These are phyloP conservation scores for Ruditapes philippinarum DNA, from an alignment of 1,140 invertebrate genomes.

Conservation along the genomic window DNA sequence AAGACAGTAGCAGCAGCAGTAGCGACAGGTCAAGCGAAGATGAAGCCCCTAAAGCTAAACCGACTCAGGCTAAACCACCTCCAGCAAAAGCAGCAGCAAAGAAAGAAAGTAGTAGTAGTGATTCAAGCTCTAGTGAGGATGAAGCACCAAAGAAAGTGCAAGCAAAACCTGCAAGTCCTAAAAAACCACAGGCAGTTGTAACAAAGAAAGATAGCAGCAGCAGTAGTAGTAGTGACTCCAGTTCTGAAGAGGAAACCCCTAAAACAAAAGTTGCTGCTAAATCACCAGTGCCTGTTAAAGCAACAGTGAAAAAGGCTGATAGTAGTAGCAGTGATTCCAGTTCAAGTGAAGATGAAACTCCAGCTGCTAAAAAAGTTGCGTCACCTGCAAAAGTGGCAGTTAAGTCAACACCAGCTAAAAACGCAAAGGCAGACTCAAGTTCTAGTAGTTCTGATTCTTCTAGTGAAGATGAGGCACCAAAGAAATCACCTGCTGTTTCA, in stretches of 20 bases:
- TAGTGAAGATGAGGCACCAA: conserved; percentile 43
- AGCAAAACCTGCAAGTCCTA: conserved; percentile 3
- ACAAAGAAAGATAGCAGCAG: conserved; percentile 19
- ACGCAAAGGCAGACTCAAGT: not conserved
- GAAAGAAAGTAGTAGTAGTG: conserved; percentile 13
- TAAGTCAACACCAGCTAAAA: conserved; percentile 49
- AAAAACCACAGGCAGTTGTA: not conserved
- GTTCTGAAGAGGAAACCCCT: conserved; percentile 61
- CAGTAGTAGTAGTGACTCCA: conserved; percentile 46
- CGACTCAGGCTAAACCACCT: conserved; percentile 17
- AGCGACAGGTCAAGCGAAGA: conserved; percentile 66
- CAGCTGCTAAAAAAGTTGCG: conserved; percentile 37
- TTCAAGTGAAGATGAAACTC: conserved; percentile 63
- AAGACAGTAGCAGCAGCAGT: conserved; percentile 62
- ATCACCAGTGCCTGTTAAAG: conserved; percentile 5
- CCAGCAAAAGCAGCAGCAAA: conserved; percentile 38
- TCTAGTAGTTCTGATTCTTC: not conserved
- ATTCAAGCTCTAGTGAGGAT: conserved; percentile 53
- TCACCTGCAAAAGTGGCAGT: conserved; percentile 29
- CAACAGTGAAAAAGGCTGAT: conserved; percentile 31
- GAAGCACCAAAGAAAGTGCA: conserved; percentile 35
- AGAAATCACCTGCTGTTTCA: not conserved
- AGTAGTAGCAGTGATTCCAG: conserved; percentile 62
- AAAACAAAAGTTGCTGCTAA: conserved; percentile 57
- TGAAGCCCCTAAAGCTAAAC: conserved; percentile 50